Evolutionary conservation across 2,888 invertebrate species (phyloP).

Genomic region (Diploptera punctata): DNA sequence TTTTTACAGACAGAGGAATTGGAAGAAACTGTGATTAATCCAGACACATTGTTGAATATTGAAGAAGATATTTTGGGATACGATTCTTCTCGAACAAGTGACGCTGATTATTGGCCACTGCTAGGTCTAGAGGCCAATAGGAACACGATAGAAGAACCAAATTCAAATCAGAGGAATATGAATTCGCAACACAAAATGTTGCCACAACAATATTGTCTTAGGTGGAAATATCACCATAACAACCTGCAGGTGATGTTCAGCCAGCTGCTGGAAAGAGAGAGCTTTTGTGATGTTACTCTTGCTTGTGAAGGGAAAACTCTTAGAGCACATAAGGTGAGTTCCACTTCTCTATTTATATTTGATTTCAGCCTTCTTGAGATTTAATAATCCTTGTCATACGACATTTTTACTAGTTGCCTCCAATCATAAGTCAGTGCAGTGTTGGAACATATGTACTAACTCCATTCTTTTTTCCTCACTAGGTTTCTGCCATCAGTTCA

Average conservation of each 20-base stretch:
- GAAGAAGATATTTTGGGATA: slow-evolving; percentile 3
- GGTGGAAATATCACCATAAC: slow-evolving; percentile 93
- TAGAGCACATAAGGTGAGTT: slow-evolving; percentile 70
- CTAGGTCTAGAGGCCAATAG: background rate
- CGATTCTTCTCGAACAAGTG: background rate
- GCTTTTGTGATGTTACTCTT: slow-evolving; percentile 89
- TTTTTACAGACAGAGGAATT: slow-evolving; percentile 22
- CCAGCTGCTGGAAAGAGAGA: slow-evolving; percentile 83
- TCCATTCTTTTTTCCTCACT: too few species aligned
- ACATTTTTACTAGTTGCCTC: too few species aligned
- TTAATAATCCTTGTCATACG: too few species aligned
- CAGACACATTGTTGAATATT: background rate
- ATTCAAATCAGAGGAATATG: slow-evolving; percentile 21
- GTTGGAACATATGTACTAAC: too few species aligned
- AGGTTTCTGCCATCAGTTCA: too few species aligned
- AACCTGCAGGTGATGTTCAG: slow-evolving; percentile 91
- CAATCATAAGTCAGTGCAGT: too few species aligned
- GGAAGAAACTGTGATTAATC: slow-evolving; percentile 10
- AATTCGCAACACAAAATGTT: slow-evolving; percentile 61
- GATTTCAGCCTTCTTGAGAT: too few species aligned
- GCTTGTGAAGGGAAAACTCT: slow-evolving; percentile 85
- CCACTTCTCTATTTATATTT: too few species aligned
- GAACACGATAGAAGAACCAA: background rate
- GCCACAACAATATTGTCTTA: slow-evolving; percentile 89
- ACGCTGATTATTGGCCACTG: slow-evolving; percentile 1